Evolutionary conservation across 2,113 vertebrate genomes (phyloP), one percentile per base, ranked within the genome.

Genomic region (Neodon shergylaensis): DNA sequence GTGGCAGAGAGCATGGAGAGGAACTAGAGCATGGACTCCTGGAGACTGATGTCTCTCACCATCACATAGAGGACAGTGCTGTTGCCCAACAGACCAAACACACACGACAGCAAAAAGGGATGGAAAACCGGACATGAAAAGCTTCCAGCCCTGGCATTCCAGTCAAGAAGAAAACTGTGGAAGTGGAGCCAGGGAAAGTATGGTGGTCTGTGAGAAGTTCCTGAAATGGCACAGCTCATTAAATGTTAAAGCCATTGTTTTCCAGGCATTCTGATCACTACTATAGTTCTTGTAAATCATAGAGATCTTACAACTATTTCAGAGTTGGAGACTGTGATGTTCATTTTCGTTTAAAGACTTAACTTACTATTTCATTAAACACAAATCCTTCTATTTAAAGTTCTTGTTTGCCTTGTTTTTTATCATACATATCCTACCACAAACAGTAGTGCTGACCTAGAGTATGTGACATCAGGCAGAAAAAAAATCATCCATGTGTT

Each of bases 41-140:
- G 94, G 21, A 98, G 54, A 33, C 72, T 94, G 11, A 0, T 7
- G 1, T 97, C 85, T 14, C 58, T 94, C n/a, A 61, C 79, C 33
- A 94, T 78, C 9, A 73, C 66, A 3, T 84, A 65, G 44, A 94
- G 72, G 9, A 91, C 31, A 13, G 19, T 44, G 1, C 47, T 72
- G 0, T 89, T 97, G 22, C 79, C 90, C 26, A 86, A 28, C 7
- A 88, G 42, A 3, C 74, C 63, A 17, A 88, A 19, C 7, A 39
- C 0, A 4, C 72, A 11, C 58, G 42, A 36, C 19, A 73, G 72
- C 70, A 72, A 39, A 42, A 73, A 73, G 17, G n/a, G 19, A 39
- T 39, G 72, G 8, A 73, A 73, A 73, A 73, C 21, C n/a, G 22
- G 19, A 39, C n/a, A 39, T 22, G 72, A 10, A 73, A 39, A 73